These are phyloP conservation scores for Lissonota sp. DNA, from an alignment of 2,888 invertebrate genomes.

Conservation along the genomic window DNA sequence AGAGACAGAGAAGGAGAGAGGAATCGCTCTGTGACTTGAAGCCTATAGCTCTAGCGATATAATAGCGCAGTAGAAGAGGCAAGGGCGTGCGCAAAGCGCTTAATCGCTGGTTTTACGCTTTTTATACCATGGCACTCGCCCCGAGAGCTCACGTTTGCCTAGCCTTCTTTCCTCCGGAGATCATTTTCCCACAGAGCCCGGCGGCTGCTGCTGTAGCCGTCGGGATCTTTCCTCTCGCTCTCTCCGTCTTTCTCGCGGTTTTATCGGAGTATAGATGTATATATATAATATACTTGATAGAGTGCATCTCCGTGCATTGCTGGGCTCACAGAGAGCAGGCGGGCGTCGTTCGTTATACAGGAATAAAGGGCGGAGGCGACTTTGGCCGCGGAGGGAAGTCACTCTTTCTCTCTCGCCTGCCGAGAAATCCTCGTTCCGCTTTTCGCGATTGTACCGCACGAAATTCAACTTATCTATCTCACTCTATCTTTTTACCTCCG, in stretches of 20 bases:
- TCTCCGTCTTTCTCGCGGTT: conserved; percentile 63
- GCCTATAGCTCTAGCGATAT: conserved; percentile 22
- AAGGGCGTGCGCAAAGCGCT: conserved; percentile 81
- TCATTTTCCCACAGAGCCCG: conserved; percentile 82
- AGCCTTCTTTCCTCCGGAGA: conserved; percentile 73
- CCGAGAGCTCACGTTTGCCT: conserved; percentile 56
- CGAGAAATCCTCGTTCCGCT: conserved; percentile 78
- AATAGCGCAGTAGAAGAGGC: conserved; percentile 60
- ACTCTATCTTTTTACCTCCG: not conserved
- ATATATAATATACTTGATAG: conserved; percentile 22
- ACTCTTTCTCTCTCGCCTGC: conserved; percentile 53
- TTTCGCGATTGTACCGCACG: conserved; percentile 76
- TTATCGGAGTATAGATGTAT: conserved; percentile 39
- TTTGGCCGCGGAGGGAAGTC: conserved; percentile 66
- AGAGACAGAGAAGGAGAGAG: conserved; percentile 33
- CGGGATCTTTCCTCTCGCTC: conserved; percentile 43
- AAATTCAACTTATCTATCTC: conserved; percentile 62
- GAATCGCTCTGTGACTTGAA: not conserved
- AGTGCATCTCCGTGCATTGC: conserved; percentile 53
- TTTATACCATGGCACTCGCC: conserved; percentile 77
- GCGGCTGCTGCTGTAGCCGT: conserved; percentile 60
- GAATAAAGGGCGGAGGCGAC: conserved; percentile 18
- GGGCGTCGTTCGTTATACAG: conserved; percentile 58
- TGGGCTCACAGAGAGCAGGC: conserved; percentile 40
- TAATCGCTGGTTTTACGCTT: conserved; percentile 83